Base-by-base conservation (phyloP, 2,113 vertebrate genomes). In the Sapajus apella region DNA sequence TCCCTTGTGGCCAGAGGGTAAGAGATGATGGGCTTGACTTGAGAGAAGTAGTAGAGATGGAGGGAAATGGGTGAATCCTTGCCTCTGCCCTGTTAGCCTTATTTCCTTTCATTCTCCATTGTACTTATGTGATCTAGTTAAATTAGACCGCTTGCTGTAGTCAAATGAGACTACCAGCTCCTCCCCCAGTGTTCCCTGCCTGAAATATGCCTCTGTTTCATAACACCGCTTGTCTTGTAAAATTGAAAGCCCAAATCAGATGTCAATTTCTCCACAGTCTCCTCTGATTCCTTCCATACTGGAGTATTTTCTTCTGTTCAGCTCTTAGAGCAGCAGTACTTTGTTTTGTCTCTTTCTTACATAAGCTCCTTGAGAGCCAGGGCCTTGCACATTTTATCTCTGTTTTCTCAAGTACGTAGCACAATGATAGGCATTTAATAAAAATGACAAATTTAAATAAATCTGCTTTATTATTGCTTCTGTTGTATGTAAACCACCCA, bases 381-480 rank as follows among this genome's bases (percentile, higher is more conserved):
- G 21, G 30, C 64, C 45, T 81, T 87, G 21, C n/a, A 45, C 32
- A 52, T 91, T 91, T 87, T 88, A 79, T 47, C 43, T 94, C 77
- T 76, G 23, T 83, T 97, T 87, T 56, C 43, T 76, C 50, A 89
- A 77, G 84, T 89, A 70, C 18, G 40, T 77, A 77, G 76, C 50
- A n/a, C 20, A 77, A 32, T 72, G 52, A 93, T 77, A 87, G 21
- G 25, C 73, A 40, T 90, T 96, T 90, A 81, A 47, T 90, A 21
- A 84, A 90, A 81, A 43, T 90, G 23, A 37, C 66, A 96, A 32
- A 87, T 43, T 94, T 25, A 82, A 91, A n/a, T 12, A 68, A 89
- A 68, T 91, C 76, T 91, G 70, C 27, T 91, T 77, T 40, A 77
- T 82, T 30, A 47, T 87, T 91, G 68, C 66, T 68, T 96, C 40